Percentiles rank a stretch among this genome's conserved stretches.
These are phyloP conservation scores for Elmis aenea DNA, from an alignment of 2,888 invertebrate species.

Conservation along the genomic window DNA sequence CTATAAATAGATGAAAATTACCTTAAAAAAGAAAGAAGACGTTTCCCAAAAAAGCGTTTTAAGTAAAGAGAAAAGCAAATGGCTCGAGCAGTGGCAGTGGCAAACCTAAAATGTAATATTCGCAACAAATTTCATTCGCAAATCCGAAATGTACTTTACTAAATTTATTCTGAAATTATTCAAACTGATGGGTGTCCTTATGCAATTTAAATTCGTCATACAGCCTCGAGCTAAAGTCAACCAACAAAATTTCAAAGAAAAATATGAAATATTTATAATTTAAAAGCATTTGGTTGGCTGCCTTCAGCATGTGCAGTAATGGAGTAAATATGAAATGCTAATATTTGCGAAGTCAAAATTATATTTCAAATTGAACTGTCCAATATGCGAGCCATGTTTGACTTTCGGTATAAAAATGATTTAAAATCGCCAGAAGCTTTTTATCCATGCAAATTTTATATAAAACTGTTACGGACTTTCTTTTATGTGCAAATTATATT, in stretches of 20 bases:
- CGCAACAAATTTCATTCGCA: constrained; percentile 17
- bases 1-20: no score
- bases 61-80: no score
- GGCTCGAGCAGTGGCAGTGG: no score
- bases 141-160: constrained; percentile 24
- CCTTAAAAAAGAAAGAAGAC: no score
- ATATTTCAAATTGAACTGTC: constrained; percentile 46
- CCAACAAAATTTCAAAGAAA: constrained; percentile 35
- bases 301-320: constrained; percentile 41
- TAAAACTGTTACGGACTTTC: constrained; percentile 29
- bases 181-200: constrained; percentile 40
- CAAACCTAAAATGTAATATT: constrained; percentile 15
- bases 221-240: constrained; percentile 36
- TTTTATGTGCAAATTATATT: constrained; percentile 30
- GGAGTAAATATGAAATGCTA: constrained; percentile 47
- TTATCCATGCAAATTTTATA: constrained; percentile 28
- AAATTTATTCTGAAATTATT: constrained; percentile 41
- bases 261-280: constrained; percentile 39
- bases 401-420: constrained; percentile 34
- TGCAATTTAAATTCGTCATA: constrained; percentile 44
- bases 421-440: constrained; percentile 29
- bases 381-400: constrained; percentile 32
- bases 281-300: constrained; percentile 34
- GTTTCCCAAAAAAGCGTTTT: no score
- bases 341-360: constrained; percentile 45